These are phyloP conservation scores for Podarcis cretensis DNA, from an alignment of 2,113 vertebrate species.

Conservation along the genomic window DNA sequence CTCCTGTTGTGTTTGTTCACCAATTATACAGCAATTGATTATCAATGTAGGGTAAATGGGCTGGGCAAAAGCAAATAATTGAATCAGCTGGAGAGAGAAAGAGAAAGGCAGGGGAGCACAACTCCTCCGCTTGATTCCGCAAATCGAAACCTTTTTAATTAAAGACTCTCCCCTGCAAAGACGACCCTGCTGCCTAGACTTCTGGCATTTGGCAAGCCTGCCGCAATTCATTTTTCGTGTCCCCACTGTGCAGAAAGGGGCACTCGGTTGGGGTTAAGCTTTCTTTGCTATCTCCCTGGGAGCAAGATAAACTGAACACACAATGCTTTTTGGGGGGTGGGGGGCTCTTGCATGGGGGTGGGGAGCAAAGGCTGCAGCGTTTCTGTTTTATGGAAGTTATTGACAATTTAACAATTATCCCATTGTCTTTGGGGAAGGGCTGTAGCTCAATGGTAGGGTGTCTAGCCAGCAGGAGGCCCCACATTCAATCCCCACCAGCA, in stretches of 20 bases:
- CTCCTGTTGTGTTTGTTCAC: conserved; percentile 24
- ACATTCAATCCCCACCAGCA: no score
- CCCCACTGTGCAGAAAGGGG: not conserved
- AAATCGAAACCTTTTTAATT: conserved; percentile 46
- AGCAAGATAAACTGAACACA: no score
- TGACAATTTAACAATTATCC: no score
- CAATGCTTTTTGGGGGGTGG: no score
- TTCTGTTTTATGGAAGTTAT: no score
- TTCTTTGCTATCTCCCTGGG: not conserved
- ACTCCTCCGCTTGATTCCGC: conserved; percentile 15
- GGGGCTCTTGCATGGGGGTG: no score
- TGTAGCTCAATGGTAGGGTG: no score
- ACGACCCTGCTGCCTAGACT: not conserved
- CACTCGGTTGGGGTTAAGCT: no score
- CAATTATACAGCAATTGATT: conserved; percentile 52
- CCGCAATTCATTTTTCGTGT: not conserved
- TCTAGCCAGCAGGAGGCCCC: no score
- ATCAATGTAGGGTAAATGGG: conserved; percentile 43
- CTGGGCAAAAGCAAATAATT: conserved; percentile 1
- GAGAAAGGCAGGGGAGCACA: not conserved
- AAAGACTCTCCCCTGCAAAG: conserved; percentile 26
- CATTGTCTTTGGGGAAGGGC: no score
- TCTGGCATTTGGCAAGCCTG: not conserved
- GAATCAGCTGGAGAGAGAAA: conserved; percentile 13
- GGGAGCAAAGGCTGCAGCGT: no score